Evolutionary conservation across 1,140 invertebrate species (phyloP).

Genomic region (Atta colombica): DNA sequence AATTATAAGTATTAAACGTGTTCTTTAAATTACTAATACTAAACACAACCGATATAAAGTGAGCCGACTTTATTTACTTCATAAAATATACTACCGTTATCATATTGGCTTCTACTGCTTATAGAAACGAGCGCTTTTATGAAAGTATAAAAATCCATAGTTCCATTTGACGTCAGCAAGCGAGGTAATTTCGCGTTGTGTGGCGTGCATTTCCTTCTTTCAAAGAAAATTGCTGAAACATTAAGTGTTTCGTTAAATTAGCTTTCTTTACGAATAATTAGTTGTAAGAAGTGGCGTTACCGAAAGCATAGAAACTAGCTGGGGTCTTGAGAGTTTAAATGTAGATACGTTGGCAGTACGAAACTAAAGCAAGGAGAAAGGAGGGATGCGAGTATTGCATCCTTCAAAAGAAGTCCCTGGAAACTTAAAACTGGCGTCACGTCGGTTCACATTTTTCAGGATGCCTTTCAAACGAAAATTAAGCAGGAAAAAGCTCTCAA

Average conservation of each 20-base stretch:
- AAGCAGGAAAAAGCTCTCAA: slow-evolving; percentile 71
- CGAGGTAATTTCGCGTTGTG: slow-evolving; percentile 54
- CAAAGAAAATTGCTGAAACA: slow-evolving; percentile 54
- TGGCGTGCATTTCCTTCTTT: slow-evolving; percentile 31
- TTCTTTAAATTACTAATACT: slow-evolving; percentile 11
- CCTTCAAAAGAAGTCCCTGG: slow-evolving; percentile 64
- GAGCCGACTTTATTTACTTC: slow-evolving; percentile 40
- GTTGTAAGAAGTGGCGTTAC: slow-evolving; percentile 56
- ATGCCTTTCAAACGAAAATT: slow-evolving; percentile 74
- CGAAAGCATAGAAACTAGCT: slow-evolving; percentile 32
- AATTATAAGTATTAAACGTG: slow-evolving; percentile 21
- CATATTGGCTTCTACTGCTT: slow-evolving; percentile 39
- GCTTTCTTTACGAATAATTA: slow-evolving; percentile 71
- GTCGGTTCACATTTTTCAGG: slow-evolving; percentile 68
- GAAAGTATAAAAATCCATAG: slow-evolving; percentile 64
- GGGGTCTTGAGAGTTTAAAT: slow-evolving; percentile 50
- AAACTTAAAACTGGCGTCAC: slow-evolving; percentile 64
- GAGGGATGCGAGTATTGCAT: slow-evolving; percentile 58
- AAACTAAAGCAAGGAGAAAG: slow-evolving; percentile 47
- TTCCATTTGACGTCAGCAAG: slow-evolving; percentile 38
- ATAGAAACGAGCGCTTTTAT: slow-evolving; percentile 49
- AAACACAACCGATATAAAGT: slow-evolving; percentile 5
- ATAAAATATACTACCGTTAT: slow-evolving; percentile 47
- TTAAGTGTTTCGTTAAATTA: slow-evolving; percentile 68
- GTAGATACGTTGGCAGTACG: slow-evolving; percentile 25